phyloP scores from a whole-genome alignment of 2,888 invertebrate genomes.

The Chironomus riparius region DNA sequence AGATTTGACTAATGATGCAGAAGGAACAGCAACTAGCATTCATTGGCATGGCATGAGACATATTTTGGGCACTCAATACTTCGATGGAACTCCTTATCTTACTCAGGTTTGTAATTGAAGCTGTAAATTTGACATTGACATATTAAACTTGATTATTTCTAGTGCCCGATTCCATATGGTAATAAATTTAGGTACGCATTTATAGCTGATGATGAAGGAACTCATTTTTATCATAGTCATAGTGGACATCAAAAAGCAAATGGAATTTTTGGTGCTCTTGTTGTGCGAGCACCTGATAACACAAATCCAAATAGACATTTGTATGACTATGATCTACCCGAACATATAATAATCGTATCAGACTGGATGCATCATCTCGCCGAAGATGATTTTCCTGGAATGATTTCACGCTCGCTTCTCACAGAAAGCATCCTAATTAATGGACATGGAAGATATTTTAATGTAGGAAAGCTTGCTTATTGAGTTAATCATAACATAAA shows the following conservation, averaged over 20 bases:
- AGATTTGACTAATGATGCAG: conserved; percentile 65
- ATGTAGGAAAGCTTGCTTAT: background rate
- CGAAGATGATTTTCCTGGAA: conserved; percentile 31
- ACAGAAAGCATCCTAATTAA: conserved; percentile 34
- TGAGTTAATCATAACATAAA: too few relatives aligned
- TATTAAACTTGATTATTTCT: conserved; percentile 56
- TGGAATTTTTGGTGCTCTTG: conserved; percentile 41
- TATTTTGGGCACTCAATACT: conserved; percentile 37
- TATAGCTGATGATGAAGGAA: conserved; percentile 38
- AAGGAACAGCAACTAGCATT: conserved; percentile 59
- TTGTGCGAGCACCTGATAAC: conserved; percentile 37
- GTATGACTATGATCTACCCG: conserved; percentile 45
- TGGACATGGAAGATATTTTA: conserved; percentile 32
- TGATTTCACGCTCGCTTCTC: conserved; percentile 30
- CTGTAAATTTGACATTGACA: background rate
- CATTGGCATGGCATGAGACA: conserved; percentile 48
- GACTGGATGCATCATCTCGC: conserved; percentile 42
- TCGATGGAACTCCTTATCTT: conserved; percentile 42
- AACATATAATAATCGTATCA: conserved; percentile 44
- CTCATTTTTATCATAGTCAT: conserved; percentile 43
- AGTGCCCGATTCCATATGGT: conserved; percentile 40
- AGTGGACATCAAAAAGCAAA: conserved; percentile 42
- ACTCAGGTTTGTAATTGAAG: too few relatives aligned
- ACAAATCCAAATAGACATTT: conserved; percentile 35
- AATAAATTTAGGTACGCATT: conserved; percentile 39